Evolutionary conservation across 2,888 invertebrate genomes (phyloP).

Genomic region (Anoncus sp.): DNA sequence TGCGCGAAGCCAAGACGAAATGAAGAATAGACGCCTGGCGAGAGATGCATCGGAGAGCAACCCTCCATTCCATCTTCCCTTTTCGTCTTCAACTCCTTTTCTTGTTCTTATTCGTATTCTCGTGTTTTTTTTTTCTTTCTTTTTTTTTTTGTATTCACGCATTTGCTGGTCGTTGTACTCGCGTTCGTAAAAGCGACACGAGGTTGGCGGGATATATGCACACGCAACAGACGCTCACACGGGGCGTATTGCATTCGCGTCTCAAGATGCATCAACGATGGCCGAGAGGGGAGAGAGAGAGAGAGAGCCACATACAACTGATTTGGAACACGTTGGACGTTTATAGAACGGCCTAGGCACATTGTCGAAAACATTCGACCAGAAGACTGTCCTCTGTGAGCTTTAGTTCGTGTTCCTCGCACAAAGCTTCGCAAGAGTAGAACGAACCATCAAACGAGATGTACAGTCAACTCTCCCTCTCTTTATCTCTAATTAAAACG

Average conservation of each 20-base stretch:
- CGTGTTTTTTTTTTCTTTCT: slow-evolving; percentile 8
- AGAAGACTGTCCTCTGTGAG: slow-evolving; percentile 25
- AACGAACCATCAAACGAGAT: slow-evolving; percentile 13
- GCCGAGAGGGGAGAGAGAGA: slow-evolving; percentile 60
- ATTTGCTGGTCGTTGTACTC: slow-evolving; percentile 51
- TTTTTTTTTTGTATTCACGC: slow-evolving; percentile 11
- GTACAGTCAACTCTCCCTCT: neutral
- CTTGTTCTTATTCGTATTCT: slow-evolving; percentile 24
- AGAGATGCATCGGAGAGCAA: slow-evolving; percentile 55
- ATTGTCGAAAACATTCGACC: slow-evolving; percentile 80
- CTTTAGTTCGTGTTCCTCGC: slow-evolving; percentile 8
- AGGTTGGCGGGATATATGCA: slow-evolving; percentile 14
- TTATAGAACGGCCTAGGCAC: slow-evolving; percentile 81
- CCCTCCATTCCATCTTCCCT: slow-evolving; percentile 18
- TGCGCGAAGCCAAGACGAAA: slow-evolving; percentile 58
- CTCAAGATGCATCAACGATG: slow-evolving; percentile 57
- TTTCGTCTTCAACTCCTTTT: neutral
- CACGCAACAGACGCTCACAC: neutral
- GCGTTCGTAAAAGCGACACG: slow-evolving; percentile 28
- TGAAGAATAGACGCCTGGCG: slow-evolving; percentile 68
- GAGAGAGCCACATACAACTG: slow-evolving; percentile 67
- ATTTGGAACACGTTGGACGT: slow-evolving; percentile 79
- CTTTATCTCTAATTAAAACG: too few relatives aligned
- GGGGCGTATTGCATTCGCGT: slow-evolving; percentile 55
- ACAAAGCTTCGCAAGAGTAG: slow-evolving; percentile 23